A percentile compares a stretch with the other conserved stretches of the same genome.
These are phyloP conservation scores for Conus betulinus DNA, from an alignment of 1,140 invertebrate genomes.

Conservation along the genomic window DNA sequence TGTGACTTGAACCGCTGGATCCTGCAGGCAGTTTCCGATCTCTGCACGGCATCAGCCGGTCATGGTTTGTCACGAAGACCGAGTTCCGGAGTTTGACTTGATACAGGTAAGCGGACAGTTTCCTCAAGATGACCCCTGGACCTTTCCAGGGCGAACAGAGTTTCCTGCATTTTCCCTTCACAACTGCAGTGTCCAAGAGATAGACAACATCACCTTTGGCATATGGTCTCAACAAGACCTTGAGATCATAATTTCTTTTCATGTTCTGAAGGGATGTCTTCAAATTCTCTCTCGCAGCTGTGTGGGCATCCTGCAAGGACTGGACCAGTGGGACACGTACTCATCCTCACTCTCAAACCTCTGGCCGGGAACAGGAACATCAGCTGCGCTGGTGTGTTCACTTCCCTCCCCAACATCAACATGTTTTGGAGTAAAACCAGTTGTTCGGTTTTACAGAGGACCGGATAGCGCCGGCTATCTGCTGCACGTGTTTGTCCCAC, in stretches of 20 bases:
- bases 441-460: slow-evolving; percentile 18
- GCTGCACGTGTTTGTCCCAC: slow-evolving; percentile 46
- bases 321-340: neutral
- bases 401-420: slow-evolving; percentile 49
- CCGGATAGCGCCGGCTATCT: slow-evolving; percentile 33
- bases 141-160: neutral
- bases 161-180: neutral
- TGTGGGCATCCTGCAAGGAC: neutral
- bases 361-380: neutral
- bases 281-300: neutral
- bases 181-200: neutral
- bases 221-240: neutral
- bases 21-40: neutral
- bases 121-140: neutral
- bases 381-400: slow-evolving; percentile 29
- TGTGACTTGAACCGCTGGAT: neutral
- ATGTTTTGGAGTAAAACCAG: slow-evolving; percentile 49
- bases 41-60: neutral
- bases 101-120: neutral
- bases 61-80: neutral
- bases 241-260: slow-evolving; percentile 15
- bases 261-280: neutral
- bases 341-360: neutral
- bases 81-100: neutral
- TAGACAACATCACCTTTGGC: slow-evolving; percentile 14